These are phyloP conservation scores for Dipodomys stephensi DNA, from an alignment of 2,113 vertebrate species.

Conservation along the genomic window DNA sequence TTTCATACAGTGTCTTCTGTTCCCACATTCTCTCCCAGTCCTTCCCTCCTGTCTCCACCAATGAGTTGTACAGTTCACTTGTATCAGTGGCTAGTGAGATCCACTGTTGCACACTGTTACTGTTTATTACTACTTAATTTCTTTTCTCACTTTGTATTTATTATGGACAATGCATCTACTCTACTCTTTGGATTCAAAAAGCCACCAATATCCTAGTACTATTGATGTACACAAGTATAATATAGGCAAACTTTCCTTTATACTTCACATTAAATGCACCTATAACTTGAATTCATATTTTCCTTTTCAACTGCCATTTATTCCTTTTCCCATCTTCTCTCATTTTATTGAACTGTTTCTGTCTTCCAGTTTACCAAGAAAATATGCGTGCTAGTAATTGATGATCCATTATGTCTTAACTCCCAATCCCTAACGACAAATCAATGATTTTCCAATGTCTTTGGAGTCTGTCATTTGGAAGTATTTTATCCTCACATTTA, in stretches of 20 bases:
- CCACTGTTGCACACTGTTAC: too few species aligned
- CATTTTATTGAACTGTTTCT: not conserved
- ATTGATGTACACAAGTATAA: not conserved
- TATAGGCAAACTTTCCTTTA: not conserved
- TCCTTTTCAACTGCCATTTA: not conserved
- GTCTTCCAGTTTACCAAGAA: not conserved
- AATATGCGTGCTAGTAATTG: not conserved
- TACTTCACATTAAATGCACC: not conserved
- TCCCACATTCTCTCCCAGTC: too few species aligned
- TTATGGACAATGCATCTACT: not conserved
- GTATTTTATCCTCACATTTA: not conserved
- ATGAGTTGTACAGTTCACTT: too few species aligned
- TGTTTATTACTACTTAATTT: not conserved
- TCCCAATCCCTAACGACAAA: not conserved
- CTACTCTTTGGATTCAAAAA: not conserved
- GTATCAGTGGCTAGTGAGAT: too few species aligned
- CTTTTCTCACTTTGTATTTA: not conserved
- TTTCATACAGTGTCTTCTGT: too few species aligned
- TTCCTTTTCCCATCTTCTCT: not conserved
- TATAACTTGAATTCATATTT: conserved; percentile 2
- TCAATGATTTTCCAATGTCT: not conserved
- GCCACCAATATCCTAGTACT: not conserved
- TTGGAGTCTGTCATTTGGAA: not conserved
- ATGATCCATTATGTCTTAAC: not conserved
- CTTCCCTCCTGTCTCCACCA: too few species aligned